phyloP scores from a whole-genome alignment of 2,888 invertebrate genomes.

The Crocallis elinguaria region DNA sequence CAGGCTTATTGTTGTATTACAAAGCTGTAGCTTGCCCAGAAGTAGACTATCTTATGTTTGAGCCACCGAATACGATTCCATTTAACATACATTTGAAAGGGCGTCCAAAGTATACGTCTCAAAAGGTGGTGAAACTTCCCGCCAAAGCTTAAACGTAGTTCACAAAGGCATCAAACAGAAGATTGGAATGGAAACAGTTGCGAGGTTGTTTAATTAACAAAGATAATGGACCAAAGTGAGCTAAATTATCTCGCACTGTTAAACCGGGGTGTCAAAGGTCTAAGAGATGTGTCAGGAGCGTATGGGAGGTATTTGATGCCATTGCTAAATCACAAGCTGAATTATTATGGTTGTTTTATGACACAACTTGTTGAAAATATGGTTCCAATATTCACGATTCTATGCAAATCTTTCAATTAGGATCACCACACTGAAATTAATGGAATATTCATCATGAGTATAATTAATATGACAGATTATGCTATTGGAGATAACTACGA shows the following conservation, averaged over 20 bases:
- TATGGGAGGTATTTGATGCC: conserved; percentile 64
- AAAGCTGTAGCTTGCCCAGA: conserved; percentile 79
- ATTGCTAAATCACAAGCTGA: conserved; percentile 31
- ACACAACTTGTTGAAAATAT: conserved; percentile 34
- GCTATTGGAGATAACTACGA: no score
- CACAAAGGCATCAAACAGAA: conserved; percentile 79
- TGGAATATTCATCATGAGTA: not conserved
- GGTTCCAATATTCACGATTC: conserved; percentile 67
- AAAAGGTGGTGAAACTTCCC: conserved; percentile 73
- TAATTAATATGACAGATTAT: no score
- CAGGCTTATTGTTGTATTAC: conserved; percentile 32
- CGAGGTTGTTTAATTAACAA: conserved; percentile 68
- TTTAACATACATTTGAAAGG: not conserved
- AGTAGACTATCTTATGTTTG: conserved; percentile 82
- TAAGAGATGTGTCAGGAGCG: conserved; percentile 81
- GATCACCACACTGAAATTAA: conserved; percentile 3
- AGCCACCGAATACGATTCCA: conserved; percentile 60
- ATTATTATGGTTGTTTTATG: conserved; percentile 27
- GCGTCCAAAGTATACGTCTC: conserved; percentile 10
- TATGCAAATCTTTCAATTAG: conserved; percentile 17
- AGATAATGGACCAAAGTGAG: conserved; percentile 31
- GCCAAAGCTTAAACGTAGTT: conserved; percentile 46
- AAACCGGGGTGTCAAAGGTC: conserved; percentile 80
- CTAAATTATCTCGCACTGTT: conserved; percentile 76
- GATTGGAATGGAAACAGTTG: conserved; percentile 70